Conservation (phyloP, 2,113 vertebrate species). For the Dicentrarchus labrax region DNA sequence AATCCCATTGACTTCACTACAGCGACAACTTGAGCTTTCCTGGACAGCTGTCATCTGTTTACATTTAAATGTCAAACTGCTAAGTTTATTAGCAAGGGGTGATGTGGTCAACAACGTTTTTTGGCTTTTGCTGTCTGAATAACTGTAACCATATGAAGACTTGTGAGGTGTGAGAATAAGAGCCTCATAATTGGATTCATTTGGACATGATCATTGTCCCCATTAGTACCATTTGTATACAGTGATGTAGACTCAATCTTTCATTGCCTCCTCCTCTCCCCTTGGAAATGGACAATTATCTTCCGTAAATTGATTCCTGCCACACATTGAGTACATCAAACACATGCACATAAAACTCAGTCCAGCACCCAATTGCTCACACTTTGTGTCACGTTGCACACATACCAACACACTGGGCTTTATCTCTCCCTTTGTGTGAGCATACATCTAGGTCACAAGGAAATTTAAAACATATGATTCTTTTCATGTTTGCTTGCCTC, state of each 20-base stretch:
- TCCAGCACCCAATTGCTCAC: conserved; percentile 15
- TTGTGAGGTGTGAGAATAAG: conserved; percentile 72
- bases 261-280: conserved; percentile 71
- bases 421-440: conserved; percentile 52
- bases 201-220: conserved; percentile 78
- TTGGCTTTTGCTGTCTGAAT: conserved; percentile 35
- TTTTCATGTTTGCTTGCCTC: conserved; percentile 72
- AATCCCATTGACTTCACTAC: conserved; percentile 78
- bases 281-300: conserved; percentile 79
- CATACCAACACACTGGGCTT: conserved; percentile 30
- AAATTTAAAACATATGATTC: conserved; percentile 74
- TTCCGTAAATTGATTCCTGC: conserved; percentile 79
- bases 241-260: conserved; percentile 71
- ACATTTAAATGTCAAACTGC: conserved; percentile 54
- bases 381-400: conserved; percentile 23
- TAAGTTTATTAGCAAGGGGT: conserved; percentile 56
- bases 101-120: conserved; percentile 54
- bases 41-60: conserved; percentile 68
- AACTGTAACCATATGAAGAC: conserved; percentile 55
- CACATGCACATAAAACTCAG: conserved; percentile 32
- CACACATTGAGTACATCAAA: conserved; percentile 41
- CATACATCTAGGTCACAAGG: conserved; percentile 67
- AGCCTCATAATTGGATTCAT: conserved; percentile 81
- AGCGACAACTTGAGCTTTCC: conserved; percentile 66
- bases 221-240: conserved; percentile 80